Base-by-base conservation (phyloP, 2,888 invertebrate species). In the Metellina segmentata region DNA sequence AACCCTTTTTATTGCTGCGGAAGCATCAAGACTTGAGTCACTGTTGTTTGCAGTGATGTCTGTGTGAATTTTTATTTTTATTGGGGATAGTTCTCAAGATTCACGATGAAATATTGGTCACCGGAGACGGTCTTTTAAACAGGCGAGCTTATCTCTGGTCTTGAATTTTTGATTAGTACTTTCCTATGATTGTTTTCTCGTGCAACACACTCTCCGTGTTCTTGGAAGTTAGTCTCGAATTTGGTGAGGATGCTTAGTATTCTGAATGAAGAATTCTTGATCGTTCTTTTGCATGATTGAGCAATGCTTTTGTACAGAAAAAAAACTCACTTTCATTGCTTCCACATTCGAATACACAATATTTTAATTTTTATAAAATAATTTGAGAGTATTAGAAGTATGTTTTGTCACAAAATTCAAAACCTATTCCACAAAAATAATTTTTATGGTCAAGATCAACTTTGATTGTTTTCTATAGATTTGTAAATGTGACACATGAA, bases 161-260 rank as follows among this genome's bases (percentile, higher is more conserved):
- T 85, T 87, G 81, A 87, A 87, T 87, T 81, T 87, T 87, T 87
- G 79, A 87, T 87, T 71, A 87, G 87, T 19, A 49, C 20, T 82
- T 83, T 71, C 72, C 72, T 16, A 52, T 49, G 49, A 69, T 78
- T 86, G 78, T 51, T 77, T 78, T 51, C 81, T 52, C 71, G 72
- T 72, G 87, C 72, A 79, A 87, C 72, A 19, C 81, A 34, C n/a
- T 71, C 34, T 78, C 79, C 6, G 53, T 48, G 5, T 49, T 48
- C 34, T 53, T 53, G 48, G 51, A 81, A 87, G 61, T 13, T 72
- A 48, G 69, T 69, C 69, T 48, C 19, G 34, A 20, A 49, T 75
- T 75, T 53, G 74, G 5, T 34, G 16, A 16, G 81, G 20, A 48
- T 7, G 70, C 69, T 51, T 20, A n/a, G 79, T 81, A 7, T 19